Evolutionary conservation across 2,888 invertebrate species (phyloP).

Genomic region (Chloroclysta siterata): DNA sequence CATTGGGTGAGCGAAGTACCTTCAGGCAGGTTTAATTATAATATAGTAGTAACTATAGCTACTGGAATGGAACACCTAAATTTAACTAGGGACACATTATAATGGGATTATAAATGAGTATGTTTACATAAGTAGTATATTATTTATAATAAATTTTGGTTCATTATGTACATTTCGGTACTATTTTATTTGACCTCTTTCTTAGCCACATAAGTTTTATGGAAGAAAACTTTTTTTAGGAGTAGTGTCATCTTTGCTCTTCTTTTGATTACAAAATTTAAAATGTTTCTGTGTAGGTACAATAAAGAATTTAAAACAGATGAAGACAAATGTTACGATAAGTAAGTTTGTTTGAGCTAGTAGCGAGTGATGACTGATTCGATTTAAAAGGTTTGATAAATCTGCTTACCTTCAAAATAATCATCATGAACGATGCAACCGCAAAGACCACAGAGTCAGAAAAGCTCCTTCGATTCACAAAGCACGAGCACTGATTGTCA

Average conservation of each 20-base stretch:
- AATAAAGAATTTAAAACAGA: background rate
- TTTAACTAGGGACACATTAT: no score
- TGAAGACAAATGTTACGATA: background rate
- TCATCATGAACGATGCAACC: slow-evolving; percentile 52
- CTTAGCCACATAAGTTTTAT: no score
- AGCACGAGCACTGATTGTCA: slow-evolving; percentile 53
- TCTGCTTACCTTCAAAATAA: slow-evolving; percentile 62
- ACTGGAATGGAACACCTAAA: no score
- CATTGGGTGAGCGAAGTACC: slow-evolving; percentile 5
- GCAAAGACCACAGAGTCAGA: slow-evolving; percentile 39
- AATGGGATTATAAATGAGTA: no score
- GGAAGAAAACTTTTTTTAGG: no score
- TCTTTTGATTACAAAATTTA: no score
- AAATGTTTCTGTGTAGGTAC: no score
- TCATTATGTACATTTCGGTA: no score
- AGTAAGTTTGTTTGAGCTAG: background rate
- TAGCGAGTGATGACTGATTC: background rate
- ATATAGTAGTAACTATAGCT: background rate
- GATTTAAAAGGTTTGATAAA: background rate
- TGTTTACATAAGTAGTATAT: no score
- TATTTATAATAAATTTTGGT: no score
- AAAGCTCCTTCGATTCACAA: slow-evolving; percentile 48
- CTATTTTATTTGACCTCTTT: no score
- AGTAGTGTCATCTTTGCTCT: no score
- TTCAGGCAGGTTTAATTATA: background rate